A percentile compares a stretch with the other conserved stretches of the same genome.
Evolutionary conservation across 2,888 invertebrate genomes (phyloP).

Genomic region (Ellobium chinense): DNA sequence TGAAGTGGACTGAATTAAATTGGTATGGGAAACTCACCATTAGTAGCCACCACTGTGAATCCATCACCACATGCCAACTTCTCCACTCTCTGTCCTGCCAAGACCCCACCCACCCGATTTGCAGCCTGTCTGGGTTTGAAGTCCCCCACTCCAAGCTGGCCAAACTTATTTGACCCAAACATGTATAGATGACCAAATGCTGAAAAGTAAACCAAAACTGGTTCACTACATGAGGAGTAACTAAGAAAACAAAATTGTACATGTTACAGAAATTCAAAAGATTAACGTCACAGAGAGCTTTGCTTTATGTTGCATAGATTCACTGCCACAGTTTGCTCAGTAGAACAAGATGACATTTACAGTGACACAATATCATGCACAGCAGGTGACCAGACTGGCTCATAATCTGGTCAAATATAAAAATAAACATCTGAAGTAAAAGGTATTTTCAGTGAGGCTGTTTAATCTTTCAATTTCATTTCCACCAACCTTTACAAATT

Average conservation of each 20-base stretch:
- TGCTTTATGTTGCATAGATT: too few relatives aligned
- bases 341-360: too few relatives aligned
- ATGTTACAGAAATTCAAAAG: not conserved
- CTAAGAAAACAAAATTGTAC: not conserved
- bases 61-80: constrained; percentile 77
- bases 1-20: too few relatives aligned
- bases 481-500: too few relatives aligned
- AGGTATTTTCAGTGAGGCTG: too few relatives aligned
- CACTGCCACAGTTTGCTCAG: too few relatives aligned
- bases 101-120: constrained; percentile 66
- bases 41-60: constrained; percentile 77
- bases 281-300: too few relatives aligned
- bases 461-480: too few relatives aligned
- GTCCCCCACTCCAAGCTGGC: constrained; percentile 78
- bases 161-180: constrained; percentile 77
- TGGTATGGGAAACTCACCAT: constrained; percentile 71
- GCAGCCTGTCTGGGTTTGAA: constrained; percentile 64
- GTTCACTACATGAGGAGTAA: not conserved
- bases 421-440: too few relatives aligned
- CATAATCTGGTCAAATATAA: too few relatives aligned
- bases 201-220: constrained; percentile 50
- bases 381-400: too few relatives aligned
- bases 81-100: constrained; percentile 73
- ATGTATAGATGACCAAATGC: constrained; percentile 75
- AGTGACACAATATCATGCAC: too few relatives aligned